phyloP scores from a whole-genome alignment of 1,140 invertebrate genomes.

The Lethrus apterus region DNA sequence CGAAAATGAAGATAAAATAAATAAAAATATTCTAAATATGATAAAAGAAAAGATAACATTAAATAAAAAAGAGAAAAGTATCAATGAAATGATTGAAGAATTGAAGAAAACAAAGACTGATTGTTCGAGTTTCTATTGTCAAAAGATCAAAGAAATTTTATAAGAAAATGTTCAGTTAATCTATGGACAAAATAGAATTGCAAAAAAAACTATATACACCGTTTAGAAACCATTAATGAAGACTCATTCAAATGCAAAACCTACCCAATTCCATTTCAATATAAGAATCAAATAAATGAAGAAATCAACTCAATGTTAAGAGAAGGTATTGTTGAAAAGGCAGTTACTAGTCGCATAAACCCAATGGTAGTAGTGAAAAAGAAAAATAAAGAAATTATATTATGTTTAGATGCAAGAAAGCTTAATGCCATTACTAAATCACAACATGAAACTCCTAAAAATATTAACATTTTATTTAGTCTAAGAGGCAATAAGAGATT shows the following conservation, averaged over 20 bases:
- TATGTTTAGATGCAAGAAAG: constrained; percentile 1
- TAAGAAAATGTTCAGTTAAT: too few species aligned
- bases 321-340: constrained; percentile 9
- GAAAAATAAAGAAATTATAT: not conserved
- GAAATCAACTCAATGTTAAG: not conserved
- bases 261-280: constrained; percentile 1
- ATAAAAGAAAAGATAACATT: too few species aligned
- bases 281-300: not conserved
- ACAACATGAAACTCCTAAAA: constrained; percentile 1
- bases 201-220: too few species aligned
- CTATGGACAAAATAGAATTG: too few species aligned
- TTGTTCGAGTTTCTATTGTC: too few species aligned
- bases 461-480: constrained; percentile 1
- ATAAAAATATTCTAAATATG: too few species aligned
- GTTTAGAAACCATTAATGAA: not conserved
- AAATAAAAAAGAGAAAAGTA: too few species aligned
- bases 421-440: constrained; percentile 1
- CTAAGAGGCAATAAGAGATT: not conserved
- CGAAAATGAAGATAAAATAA: too few species aligned
- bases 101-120: too few species aligned
- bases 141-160: too few species aligned
- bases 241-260: constrained; percentile 1
- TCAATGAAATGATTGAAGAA: too few species aligned
- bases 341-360: not conserved
- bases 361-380: constrained; percentile 4